phyloP scores from a whole-genome alignment of 2,113 vertebrate genomes.

The Semnornis frantzii region DNA sequence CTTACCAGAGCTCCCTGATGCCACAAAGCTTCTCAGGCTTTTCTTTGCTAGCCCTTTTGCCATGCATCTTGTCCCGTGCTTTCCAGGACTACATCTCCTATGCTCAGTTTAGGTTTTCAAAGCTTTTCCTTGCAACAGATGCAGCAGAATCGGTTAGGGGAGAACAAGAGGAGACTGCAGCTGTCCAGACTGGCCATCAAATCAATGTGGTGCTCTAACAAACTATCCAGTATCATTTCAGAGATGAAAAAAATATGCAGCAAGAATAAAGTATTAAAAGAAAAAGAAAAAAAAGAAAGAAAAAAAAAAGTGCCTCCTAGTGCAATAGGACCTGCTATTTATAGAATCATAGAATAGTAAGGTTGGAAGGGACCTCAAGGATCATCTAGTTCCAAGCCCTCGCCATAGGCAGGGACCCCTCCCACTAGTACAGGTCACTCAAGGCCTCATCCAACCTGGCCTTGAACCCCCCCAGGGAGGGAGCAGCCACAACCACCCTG shows the following conservation, averaged over 20 bases:
- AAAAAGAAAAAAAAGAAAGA: neutral
- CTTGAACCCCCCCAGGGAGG: no score
- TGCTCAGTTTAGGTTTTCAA: neutral
- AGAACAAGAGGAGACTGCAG: fast-evolving
- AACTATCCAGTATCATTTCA: neutral
- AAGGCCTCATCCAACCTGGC: no score
- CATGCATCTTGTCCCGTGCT: neutral
- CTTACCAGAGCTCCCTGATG: neutral
- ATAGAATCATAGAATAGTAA: neutral
- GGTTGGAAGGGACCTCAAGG: no score
- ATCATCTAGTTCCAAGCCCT: no score
- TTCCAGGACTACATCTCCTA: neutral
- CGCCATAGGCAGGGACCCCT: no score
- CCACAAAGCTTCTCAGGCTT: neutral
- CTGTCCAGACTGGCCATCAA: fast-evolving
- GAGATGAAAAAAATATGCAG: neutral
- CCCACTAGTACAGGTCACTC: no score
- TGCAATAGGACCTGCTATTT: neutral
- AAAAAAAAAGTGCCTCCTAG: neutral
- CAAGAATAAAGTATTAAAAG: neutral
- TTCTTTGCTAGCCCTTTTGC: neutral
- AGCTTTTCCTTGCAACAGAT: fast-evolving
- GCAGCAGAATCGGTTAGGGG: neutral
- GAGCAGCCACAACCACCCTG: no score
- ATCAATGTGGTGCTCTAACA: neutral